Base-by-base conservation (phyloP, 2,113 vertebrate species). In the Cephalopholis sonnerati region DNA sequence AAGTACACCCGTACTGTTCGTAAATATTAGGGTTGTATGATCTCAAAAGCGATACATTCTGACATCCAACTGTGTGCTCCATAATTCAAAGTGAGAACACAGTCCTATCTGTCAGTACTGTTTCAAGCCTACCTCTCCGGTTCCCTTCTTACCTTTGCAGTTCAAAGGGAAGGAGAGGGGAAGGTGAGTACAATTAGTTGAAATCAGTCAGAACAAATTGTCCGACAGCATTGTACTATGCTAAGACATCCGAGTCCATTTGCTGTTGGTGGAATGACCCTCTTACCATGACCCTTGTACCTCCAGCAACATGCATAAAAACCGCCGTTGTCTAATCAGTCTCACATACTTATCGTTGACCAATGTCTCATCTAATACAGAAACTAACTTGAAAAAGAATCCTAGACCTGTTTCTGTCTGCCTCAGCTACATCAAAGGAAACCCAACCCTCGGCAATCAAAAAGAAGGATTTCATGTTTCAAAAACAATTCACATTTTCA, bases 171-270 rank as follows among this genome's bases (percentile, higher is more conserved):
- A 94, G 89, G 90, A 92, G 91, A 94, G 87, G 87, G 90, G 81
- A 94, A 94, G 92, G 92, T 92, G 93, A 94, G 91, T 2, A 86
- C 92, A 94, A 94, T 95, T 93, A 94, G 93, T 77, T 72, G 83
- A 92, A 93, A 91, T 94, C 93, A 93, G 93, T 94, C 93, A 93
- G 93, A 92, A 94, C 94, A 94, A 95, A 93, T 94, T 93, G 93
- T 93, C 90, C 84, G 27, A 93, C 92, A 90, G 82, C 83, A 74
- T 51, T 50, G 83, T 55, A 46, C 86, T 27, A 64, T 65, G 86
- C 90, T 75, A 71, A 89, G 66, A 62, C 85, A 86, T 92, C 91
- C 77, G 16, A 91, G 80, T 91, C 72, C 84, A 92, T 92, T 91
- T 92, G 68, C 78, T 63, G 84, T 58, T 32, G 65, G 74, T 75